Conservation (phyloP, 1,140 invertebrate species). For the Euura saliciscinereae region DNA sequence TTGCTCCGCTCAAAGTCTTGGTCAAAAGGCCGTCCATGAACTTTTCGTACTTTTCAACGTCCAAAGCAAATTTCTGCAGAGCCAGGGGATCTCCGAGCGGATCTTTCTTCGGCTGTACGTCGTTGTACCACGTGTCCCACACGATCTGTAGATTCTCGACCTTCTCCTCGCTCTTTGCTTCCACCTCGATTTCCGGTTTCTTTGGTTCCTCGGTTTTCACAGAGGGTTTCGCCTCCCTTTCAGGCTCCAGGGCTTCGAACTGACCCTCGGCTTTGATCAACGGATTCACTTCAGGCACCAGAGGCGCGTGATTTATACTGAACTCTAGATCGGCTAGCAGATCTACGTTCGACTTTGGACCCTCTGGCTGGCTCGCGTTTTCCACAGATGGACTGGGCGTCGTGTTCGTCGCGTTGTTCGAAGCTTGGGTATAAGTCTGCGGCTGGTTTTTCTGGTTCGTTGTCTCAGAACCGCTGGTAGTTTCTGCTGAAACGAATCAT, state of each 20-base stretch:
- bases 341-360: constrained; percentile 70
- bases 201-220: neutral
- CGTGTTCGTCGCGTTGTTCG: constrained; percentile 36
- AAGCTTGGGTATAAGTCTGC: constrained; percentile 47
- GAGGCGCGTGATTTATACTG: constrained; percentile 70
- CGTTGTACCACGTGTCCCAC: constrained; percentile 56
- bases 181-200: constrained; percentile 27
- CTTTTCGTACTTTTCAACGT: constrained; percentile 88
- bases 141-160: constrained; percentile 56
- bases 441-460: constrained; percentile 32
- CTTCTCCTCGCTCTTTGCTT: constrained; percentile 38
- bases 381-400: constrained; percentile 38
- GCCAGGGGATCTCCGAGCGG: constrained; percentile 75
- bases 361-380: constrained; percentile 18
- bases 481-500: constrained; percentile 26
- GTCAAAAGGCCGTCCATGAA: constrained; percentile 80
- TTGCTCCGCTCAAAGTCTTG: constrained; percentile 82
- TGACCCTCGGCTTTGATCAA: constrained; percentile 27
- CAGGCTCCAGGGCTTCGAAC: constrained; percentile 23
- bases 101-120: constrained; percentile 63
- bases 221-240: neutral
- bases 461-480: constrained; percentile 10
- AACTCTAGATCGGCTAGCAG: constrained; percentile 80
- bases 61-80: constrained; percentile 79
- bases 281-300: constrained; percentile 64